Base-by-base conservation (phyloP, 1,140 invertebrate genomes). In the Hylaeus volcanicus region DNA sequence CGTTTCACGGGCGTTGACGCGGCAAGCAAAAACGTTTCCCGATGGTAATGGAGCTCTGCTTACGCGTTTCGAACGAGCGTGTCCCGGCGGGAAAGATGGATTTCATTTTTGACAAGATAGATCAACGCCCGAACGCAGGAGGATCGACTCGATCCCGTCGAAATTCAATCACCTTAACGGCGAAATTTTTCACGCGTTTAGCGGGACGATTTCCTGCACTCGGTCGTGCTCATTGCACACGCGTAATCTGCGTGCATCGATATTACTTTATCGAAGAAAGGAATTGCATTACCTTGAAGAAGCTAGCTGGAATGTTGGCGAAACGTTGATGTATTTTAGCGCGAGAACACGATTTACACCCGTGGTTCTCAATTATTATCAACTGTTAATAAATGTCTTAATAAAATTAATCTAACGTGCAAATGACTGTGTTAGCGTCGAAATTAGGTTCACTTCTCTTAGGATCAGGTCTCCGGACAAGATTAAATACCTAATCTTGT, bases 161-260 rank as follows among this genome's bases (percentile, higher is more conserved):
- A 64, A 64, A 64, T 64, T 64, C 39, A 64, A 64, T 64, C 61
- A 64, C 61, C 61, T 64, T 64, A 64, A 64, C 61, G 41, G 61
- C 61, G 11, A 39, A 12, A 64, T 64, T 64, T 64, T 64, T 64
- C 61, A 64, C 4, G 1, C 61, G 61, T 64, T 64, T 64, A 64
- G 11, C 61, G 39, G 12, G 11, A 5, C 61, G 14, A 64, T 64
- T 64, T 64, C 39, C 61, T 5, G 61, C 61, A 64, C 61, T 43
- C 12, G 39, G 4, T 43, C 61, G 61, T 41, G 14, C 6, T 12
- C 37, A 64, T 43, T 64, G 61, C 5, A 14, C 12, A 5, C 11
- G 9, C 2, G 3, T 1, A 41, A 41, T 41, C 39, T 3, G 60
- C 41, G 9, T 56, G 15, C 55, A 3, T 56, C 55, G 55, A 15